These are phyloP conservation scores for Cephus rjabovi DNA, from an alignment of 2,888 invertebrate genomes.

Conservation along the genomic window DNA sequence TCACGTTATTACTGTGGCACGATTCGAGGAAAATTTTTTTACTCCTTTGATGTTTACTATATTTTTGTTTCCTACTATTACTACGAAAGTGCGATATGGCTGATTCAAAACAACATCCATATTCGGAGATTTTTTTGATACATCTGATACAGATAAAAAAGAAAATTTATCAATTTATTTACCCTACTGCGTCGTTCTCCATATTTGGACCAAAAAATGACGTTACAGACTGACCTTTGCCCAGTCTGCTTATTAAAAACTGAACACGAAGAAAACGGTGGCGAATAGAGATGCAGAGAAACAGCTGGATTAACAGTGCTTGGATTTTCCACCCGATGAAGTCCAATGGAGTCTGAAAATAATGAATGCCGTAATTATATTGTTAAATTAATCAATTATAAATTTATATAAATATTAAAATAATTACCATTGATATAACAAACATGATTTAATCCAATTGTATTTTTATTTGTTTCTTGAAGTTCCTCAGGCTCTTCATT, in stretches of 20 bases:
- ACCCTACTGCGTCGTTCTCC: conserved; percentile 82
- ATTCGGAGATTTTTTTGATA: not conserved
- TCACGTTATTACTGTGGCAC: too few relatives aligned
- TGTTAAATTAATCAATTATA: not conserved
- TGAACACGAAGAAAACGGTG: conserved; percentile 88
- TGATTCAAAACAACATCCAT: not conserved
- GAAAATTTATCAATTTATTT: conserved; percentile 41
- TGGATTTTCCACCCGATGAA: conserved; percentile 96
- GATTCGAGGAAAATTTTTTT: too few relatives aligned
- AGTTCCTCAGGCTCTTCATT: conserved; percentile 67
- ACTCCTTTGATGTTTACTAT: not conserved
- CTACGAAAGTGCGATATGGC: not conserved
- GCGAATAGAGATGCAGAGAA: conserved; percentile 95
- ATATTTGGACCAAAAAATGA: conserved; percentile 94
- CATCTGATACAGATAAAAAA: not conserved
- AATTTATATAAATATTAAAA: not conserved
- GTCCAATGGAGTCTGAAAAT: conserved; percentile 86
- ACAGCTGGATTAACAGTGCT: conserved; percentile 90
- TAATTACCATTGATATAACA: conserved; percentile 94
- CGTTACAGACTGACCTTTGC: conserved; percentile 75
- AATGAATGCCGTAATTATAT: conserved; percentile 6
- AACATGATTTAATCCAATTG: conserved; percentile 81
- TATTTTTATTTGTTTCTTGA: conserved; percentile 74
- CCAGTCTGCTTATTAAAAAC: conserved; percentile 94
- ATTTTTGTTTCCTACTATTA: not conserved